phyloP scores from a whole-genome alignment of 2,888 invertebrate genomes.

The Silvanus unidentatus region DNA sequence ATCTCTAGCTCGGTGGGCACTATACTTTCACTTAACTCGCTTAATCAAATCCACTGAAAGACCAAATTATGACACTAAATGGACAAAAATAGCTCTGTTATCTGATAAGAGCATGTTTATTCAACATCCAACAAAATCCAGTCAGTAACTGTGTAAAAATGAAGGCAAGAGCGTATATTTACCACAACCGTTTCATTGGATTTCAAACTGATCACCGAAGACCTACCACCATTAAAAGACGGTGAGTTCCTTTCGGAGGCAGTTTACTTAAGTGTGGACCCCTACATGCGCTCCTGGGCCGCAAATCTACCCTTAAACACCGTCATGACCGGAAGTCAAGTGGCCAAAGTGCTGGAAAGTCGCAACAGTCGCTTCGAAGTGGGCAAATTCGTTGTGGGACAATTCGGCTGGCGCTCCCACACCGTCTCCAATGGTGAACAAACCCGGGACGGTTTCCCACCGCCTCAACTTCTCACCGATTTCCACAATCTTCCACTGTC shows the following conservation, averaged over 20 bases:
- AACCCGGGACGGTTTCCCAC: no score
- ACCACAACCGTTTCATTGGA: slow-evolving; percentile 59
- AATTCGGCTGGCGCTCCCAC: slow-evolving; percentile 65
- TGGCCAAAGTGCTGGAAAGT: slow-evolving; percentile 63
- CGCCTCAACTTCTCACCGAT: slow-evolving; percentile 33
- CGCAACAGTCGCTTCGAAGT: slow-evolving; percentile 59
- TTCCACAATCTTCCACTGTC: slow-evolving; percentile 56
- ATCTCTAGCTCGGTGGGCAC: no score
- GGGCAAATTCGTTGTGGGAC: slow-evolving; percentile 57
- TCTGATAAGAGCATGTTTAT: no score
- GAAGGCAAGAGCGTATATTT: slow-evolving; percentile 57
- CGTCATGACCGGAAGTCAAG: slow-evolving; percentile 65
- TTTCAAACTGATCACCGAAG: slow-evolving; percentile 61
- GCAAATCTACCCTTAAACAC: slow-evolving; percentile 46
- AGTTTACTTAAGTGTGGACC: slow-evolving; percentile 65
- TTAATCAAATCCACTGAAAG: no score
- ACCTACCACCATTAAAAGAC: slow-evolving; percentile 57
- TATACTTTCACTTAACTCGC: no score
- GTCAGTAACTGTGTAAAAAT: no score
- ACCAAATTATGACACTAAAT: no score
- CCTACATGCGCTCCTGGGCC: slow-evolving; percentile 61
- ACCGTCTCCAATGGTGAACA: slow-evolving; percentile 39
- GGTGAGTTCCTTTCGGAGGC: slow-evolving; percentile 65
- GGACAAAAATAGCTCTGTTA: no score
- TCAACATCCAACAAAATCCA: no score